phyloP scores from a whole-genome alignment of 2,797 vertebrate genomes.

The Myoxocephalus aenaeus region DNA sequence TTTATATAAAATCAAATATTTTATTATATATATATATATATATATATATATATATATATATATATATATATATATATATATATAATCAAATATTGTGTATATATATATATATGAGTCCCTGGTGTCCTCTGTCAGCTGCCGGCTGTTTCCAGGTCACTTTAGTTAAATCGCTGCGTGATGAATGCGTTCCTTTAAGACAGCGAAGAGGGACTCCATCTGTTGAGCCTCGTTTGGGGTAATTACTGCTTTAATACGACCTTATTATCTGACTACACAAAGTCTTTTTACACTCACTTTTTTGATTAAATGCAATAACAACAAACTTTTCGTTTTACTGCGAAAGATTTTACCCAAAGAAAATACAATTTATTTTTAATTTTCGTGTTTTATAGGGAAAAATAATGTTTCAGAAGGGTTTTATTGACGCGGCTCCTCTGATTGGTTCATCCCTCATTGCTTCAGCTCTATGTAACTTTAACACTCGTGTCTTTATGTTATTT shows the following conservation, averaged over 20 bases:
- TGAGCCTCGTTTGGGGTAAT: conserved; percentile 6
- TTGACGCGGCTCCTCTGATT: no score
- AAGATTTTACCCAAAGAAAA: background rate
- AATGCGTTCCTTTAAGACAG: conserved; percentile 25
- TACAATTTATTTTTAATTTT: no score
- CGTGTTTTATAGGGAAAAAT: no score
- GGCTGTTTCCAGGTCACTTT: conserved; percentile 19
- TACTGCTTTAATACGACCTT: conserved; percentile 8
- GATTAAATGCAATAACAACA: background rate
- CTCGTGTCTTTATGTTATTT: background rate
- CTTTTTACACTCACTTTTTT: background rate
- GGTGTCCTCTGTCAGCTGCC: no score
- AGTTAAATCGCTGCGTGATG: conserved; percentile 15
- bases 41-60: no score
- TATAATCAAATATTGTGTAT: no score
- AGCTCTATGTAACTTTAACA: fast-evolving
- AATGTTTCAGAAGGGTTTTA: no score
- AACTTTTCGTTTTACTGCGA: background rate
- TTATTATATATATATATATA: no score
- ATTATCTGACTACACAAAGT: background rate
- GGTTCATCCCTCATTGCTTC: background rate
- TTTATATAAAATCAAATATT: no score
- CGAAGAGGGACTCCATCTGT: conserved; percentile 22
- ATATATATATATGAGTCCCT: no score
- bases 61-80: no score